phyloP scores from a whole-genome alignment of 2,797 vertebrate species.

The Esox lucius region DNA sequence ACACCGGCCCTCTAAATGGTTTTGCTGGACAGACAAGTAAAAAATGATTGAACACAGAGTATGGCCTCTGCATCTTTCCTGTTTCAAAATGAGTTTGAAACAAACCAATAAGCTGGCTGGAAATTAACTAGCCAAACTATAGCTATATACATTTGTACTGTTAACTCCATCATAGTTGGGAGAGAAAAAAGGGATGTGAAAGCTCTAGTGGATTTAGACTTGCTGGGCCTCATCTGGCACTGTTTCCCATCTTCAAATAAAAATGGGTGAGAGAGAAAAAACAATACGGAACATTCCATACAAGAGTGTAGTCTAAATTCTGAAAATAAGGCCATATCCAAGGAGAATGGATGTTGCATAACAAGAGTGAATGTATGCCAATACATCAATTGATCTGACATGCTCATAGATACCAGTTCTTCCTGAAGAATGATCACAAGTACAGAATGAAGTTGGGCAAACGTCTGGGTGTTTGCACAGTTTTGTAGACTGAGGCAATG shows the following conservation, averaged over 20 bases:
- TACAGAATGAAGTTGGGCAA: background rate
- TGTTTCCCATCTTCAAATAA: constrained; percentile 16
- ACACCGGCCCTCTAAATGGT: constrained; percentile 67
- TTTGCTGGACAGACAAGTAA: constrained; percentile 61
- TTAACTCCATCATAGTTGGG: constrained; percentile 15
- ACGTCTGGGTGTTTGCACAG: background rate
- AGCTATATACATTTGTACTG: constrained; percentile 22
- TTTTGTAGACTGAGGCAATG: background rate
- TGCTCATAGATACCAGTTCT: background rate
- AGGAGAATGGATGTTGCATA: background rate
- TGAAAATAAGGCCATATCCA: background rate
- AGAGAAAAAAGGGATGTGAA: constrained; percentile 26
- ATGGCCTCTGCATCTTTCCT: constrained; percentile 51
- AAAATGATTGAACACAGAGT: constrained; percentile 68
- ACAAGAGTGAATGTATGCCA: background rate
- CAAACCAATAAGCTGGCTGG: constrained; percentile 56
- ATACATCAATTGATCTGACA: background rate
- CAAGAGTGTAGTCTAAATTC: background rate
- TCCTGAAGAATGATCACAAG: background rate
- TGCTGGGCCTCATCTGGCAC: constrained; percentile 9
- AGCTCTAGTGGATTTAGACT: constrained; percentile 13
- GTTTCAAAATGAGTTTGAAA: constrained; percentile 64
- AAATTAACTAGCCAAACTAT: constrained; percentile 49
- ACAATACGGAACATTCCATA: background rate
- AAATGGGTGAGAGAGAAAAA: background rate